phyloP scores from a whole-genome alignment of 2,888 invertebrate genomes.

The Dioctria rufipes region DNA sequence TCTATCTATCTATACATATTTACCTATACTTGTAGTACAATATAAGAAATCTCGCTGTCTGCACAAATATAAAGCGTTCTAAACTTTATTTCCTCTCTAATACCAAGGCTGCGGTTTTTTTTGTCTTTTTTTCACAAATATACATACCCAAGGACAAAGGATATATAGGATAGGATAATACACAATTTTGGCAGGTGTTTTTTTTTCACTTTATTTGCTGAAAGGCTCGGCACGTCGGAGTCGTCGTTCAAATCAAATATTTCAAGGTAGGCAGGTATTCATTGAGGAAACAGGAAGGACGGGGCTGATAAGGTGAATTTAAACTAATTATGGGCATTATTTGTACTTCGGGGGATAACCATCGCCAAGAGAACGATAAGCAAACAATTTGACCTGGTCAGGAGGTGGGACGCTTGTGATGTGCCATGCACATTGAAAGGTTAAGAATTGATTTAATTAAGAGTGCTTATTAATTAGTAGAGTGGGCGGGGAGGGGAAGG shows the following conservation, averaged over 20 bases:
- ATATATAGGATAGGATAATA: too few species aligned
- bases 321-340: slow-evolving; percentile 59
- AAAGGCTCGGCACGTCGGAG: not conserved
- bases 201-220: slow-evolving; percentile 32
- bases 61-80: slow-evolving; percentile 20
- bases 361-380: slow-evolving; percentile 51
- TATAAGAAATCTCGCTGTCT: slow-evolving; percentile 23
- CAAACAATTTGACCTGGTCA: slow-evolving; percentile 48
- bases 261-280: slow-evolving; percentile 36
- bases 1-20: too few species aligned
- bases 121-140: not conserved
- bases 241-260: slow-evolving; percentile 41
- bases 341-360: slow-evolving; percentile 51
- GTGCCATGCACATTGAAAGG: slow-evolving; percentile 49
- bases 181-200: not conserved
- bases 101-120: not conserved
- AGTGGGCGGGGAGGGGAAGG: too few species aligned
- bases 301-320: slow-evolving; percentile 56
- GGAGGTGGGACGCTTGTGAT: slow-evolving; percentile 18
- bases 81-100: not conserved
- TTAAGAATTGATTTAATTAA: slow-evolving; percentile 26
- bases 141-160: not conserved
- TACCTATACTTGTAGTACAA: too few species aligned
- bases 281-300: slow-evolving; percentile 35
- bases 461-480: slow-evolving; percentile 20